These are phyloP conservation scores for Anguilla obscura DNA, from an alignment of 2,797 vertebrate species.

Conservation along the genomic window DNA sequence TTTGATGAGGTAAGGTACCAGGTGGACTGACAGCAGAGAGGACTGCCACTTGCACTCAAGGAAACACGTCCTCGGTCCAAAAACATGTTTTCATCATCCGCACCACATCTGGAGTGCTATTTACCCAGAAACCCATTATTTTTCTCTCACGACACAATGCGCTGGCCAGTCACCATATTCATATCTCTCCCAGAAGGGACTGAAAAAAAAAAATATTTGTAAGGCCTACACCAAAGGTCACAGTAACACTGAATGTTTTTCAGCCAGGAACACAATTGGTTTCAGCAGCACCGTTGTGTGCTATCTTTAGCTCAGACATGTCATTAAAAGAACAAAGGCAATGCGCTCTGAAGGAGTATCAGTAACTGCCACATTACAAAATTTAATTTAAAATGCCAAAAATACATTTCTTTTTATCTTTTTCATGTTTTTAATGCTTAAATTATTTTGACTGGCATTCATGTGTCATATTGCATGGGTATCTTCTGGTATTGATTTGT, in stretches of 20 bases:
- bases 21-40: constrained; percentile 51
- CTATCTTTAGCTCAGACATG: constrained; percentile 21
- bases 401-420: neutral
- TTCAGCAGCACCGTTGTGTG: constrained; percentile 8
- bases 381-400: neutral
- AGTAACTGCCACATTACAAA: neutral
- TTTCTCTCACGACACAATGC: constrained; percentile 35
- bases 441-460: neutral
- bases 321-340: constrained; percentile 24
- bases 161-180: constrained; percentile 37
- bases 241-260: constrained; percentile 57
- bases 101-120: constrained; percentile 52
- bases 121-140: constrained; percentile 52
- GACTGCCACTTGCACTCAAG: constrained; percentile 53
- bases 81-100: constrained; percentile 73
- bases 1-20: constrained; percentile 46
- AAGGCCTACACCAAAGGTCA: constrained; percentile 52
- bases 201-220: constrained; percentile 60
- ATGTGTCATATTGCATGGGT: neutral
- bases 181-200: constrained; percentile 60
- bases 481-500: neutral
- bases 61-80: constrained; percentile 65
- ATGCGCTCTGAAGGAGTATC: neutral
- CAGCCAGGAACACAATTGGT: constrained; percentile 50
- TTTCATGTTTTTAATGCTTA: neutral